phyloP scores from a whole-genome alignment of 2,113 vertebrate genomes.

The Lasiurus cinereus region DNA sequence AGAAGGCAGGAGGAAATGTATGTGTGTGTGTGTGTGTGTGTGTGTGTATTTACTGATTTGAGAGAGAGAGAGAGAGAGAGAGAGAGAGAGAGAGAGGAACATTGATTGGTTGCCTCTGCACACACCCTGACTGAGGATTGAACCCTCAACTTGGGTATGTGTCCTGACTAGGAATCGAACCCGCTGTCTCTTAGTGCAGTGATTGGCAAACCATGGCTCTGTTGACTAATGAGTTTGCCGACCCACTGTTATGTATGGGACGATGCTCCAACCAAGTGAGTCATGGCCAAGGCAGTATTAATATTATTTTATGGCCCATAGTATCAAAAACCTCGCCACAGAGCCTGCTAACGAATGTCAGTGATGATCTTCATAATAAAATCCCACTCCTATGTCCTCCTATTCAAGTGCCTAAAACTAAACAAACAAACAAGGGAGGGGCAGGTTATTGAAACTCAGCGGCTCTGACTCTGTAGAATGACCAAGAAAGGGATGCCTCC shows the following conservation, averaged over 20 bases:
- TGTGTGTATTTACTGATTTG: background rate
- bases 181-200: background rate
- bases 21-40: too few species aligned
- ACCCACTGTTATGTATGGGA: background rate
- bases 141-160: background rate
- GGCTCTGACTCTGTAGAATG: background rate
- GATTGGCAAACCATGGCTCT: too few species aligned
- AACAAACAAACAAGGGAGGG: background rate
- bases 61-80: background rate
- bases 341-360: background rate
- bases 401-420: background rate
- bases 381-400: background rate
- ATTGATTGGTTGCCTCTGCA: background rate
- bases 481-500: background rate
- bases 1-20: background rate
- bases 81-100: background rate
- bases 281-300: background rate
- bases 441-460: background rate
- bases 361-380: background rate
- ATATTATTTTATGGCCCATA: background rate
- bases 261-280: background rate
- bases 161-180: background rate
- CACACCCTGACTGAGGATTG: background rate
- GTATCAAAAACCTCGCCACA: background rate
- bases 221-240: too few species aligned